Evolutionary conservation across 2,113 vertebrate genomes (phyloP).

Genomic region (Scophthalmus maximus): DNA sequence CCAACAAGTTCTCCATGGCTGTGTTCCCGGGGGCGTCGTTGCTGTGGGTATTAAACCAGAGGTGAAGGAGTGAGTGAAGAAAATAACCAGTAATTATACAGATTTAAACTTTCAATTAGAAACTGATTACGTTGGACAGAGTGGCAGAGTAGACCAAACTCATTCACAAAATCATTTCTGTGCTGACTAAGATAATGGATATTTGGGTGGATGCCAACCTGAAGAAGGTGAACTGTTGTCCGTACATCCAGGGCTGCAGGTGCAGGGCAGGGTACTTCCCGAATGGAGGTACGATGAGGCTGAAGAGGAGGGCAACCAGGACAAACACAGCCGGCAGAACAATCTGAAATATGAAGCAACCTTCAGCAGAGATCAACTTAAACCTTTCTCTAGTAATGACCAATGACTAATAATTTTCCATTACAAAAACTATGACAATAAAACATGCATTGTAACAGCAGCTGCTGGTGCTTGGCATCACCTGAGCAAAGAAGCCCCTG

Average conservation of each 20-base stretch:
- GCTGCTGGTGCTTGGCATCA: conserved; percentile 37
- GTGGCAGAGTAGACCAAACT: not conserved
- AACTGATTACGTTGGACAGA: not conserved
- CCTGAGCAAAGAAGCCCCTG: conserved; percentile 89
- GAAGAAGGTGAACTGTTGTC: conserved; percentile 90
- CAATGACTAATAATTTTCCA: not conserved
- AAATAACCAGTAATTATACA: not conserved
- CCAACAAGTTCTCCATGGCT: conserved; percentile 70
- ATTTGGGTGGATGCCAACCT: conserved; percentile 78
- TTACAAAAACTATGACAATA: not conserved
- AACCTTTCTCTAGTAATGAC: not conserved
- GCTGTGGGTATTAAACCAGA: conserved; percentile 69
- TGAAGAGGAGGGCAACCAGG: conserved; percentile 89
- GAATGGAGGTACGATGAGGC: conserved; percentile 87
- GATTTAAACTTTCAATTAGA: not conserved
- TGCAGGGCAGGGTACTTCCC: conserved; percentile 85
- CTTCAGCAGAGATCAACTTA: not conserved
- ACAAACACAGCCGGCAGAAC: conserved; percentile 91
- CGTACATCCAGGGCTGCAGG: conserved; percentile 90
- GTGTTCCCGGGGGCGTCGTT: conserved; percentile 83
- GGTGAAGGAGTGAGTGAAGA: not conserved
- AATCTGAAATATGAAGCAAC: conserved; percentile 78
- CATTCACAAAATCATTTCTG: not conserved
- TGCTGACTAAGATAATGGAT: not conserved
- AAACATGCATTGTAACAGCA: not conserved